These are phyloP conservation scores for Butorides virescens DNA, from an alignment of 2,113 vertebrate species.

Conservation along the genomic window DNA sequence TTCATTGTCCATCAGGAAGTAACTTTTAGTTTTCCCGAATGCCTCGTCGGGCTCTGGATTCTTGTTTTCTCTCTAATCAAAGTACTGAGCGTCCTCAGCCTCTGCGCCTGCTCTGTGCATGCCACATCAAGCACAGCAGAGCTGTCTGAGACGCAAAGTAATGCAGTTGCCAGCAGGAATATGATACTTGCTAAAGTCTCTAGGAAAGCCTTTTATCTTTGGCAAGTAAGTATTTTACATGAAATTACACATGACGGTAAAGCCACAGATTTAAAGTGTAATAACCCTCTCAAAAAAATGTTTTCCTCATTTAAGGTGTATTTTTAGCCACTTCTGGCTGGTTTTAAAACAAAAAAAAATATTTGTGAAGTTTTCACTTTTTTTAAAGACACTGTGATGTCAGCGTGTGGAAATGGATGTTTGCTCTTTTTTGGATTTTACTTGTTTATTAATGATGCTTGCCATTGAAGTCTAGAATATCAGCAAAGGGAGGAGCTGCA, in stretches of 20 bases:
- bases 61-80: slow-evolving; percentile 1
- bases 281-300: slow-evolving; percentile 33
- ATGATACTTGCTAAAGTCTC: slow-evolving; percentile 45
- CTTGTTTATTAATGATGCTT: slow-evolving; percentile 1
- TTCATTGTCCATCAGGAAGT: not conserved
- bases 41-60: not conserved
- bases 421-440: not conserved
- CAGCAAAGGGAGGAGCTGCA: not conserved
- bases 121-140: slow-evolving; percentile 24
- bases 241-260: slow-evolving; percentile 53
- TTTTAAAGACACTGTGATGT: not conserved
- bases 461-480: not conserved
- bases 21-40: not conserved
- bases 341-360: slow-evolving; percentile 19
- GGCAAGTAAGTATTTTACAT: slow-evolving; percentile 52
- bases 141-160: not conserved
- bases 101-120: slow-evolving; percentile 15
- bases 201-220: slow-evolving; percentile 58
- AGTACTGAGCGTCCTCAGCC: not conserved
- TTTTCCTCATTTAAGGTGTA: not conserved
- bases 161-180: slow-evolving; percentile 39
- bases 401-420: not conserved
- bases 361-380: not conserved
- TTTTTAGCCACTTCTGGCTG: slow-evolving; percentile 34
- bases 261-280: slow-evolving; percentile 57